phyloP scores from a whole-genome alignment of 2,797 vertebrate species.

The Sarcophilus harrisii region DNA sequence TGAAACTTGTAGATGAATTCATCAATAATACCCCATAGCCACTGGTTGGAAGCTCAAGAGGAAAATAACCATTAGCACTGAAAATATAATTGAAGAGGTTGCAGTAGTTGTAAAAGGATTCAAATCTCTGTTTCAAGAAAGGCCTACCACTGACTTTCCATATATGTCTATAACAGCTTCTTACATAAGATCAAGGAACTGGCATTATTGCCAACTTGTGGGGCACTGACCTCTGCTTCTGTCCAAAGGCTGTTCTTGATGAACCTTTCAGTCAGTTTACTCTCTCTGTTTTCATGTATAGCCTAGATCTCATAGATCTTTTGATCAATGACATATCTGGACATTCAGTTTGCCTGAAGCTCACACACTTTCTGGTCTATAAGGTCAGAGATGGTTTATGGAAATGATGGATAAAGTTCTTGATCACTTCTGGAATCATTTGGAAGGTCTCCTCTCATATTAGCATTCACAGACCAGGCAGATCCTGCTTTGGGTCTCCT shows the following conservation, averaged over 20 bases:
- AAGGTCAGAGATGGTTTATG: slow-evolving; percentile 97
- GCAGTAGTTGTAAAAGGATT: slow-evolving; percentile 95
- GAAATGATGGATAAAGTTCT: slow-evolving; percentile 99
- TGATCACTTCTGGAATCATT: slow-evolving; percentile 98
- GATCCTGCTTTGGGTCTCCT: slow-evolving; percentile 97
- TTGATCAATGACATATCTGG: slow-evolving; percentile 95
- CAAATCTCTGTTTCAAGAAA: neutral
- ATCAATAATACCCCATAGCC: slow-evolving; percentile 99
- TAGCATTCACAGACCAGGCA: slow-evolving; percentile 94
- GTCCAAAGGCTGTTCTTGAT: slow-evolving; percentile 96
- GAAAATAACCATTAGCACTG: slow-evolving; percentile 98
- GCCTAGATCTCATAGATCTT: slow-evolving; percentile 97
- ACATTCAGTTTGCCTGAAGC: slow-evolving; percentile 93
- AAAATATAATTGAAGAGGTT: slow-evolving; percentile 98
- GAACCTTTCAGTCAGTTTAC: slow-evolving; percentile 95
- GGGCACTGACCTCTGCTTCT: slow-evolving; percentile 93
- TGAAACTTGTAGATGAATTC: slow-evolving; percentile 99
- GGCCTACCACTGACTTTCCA: slow-evolving; percentile 98
- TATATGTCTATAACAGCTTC: slow-evolving; percentile 99
- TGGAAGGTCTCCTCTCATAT: slow-evolving; percentile 97
- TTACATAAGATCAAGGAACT: slow-evolving; percentile 98
- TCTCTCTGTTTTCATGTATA: slow-evolving; percentile 97
- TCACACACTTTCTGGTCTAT: slow-evolving; percentile 97
- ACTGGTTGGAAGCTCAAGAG: slow-evolving; percentile 97
- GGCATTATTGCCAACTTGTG: slow-evolving; percentile 93